These are phyloP conservation scores for Protosalanx chinensis DNA, from an alignment of 2,797 vertebrate genomes.

Conservation along the genomic window DNA sequence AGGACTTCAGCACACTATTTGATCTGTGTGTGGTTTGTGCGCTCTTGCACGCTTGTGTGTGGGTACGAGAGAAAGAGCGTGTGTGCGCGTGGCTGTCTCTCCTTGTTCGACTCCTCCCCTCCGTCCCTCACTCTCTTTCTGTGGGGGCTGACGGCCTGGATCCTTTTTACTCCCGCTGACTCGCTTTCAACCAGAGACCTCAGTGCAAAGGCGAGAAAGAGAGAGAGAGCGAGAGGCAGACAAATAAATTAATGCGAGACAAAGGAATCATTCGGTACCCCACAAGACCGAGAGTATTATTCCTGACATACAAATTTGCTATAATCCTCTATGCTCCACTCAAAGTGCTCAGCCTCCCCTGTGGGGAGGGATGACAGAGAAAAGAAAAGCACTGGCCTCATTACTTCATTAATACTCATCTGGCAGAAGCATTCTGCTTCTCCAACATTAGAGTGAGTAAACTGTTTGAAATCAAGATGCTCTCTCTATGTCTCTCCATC, in stretches of 20 bases:
- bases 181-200: conserved; percentile 29
- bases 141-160: conserved; percentile 23
- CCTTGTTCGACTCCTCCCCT: conserved; percentile 18
- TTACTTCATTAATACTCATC: conserved; percentile 32
- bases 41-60: conserved; percentile 3
- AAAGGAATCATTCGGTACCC: conserved; percentile 23
- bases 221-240: not conserved
- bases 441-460: not conserved
- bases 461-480: not conserved
- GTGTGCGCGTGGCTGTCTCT: conserved; percentile 7
- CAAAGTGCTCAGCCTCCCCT: conserved; percentile 25
- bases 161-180: conserved; percentile 38
- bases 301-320: conserved; percentile 31
- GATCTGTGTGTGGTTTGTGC: conserved; percentile 41
- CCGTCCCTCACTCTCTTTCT: conserved; percentile 31
- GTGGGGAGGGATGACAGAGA: conserved; percentile 10
- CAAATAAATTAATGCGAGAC: conserved; percentile 10
- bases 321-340: conserved; percentile 30
- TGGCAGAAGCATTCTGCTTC: not conserved
- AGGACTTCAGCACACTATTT: conserved; percentile 57
- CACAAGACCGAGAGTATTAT: conserved; percentile 19
- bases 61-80: conserved; percentile 19
- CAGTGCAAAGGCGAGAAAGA: not conserved
- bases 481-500: too few species aligned
- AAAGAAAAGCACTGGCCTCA: conserved; percentile 27